Base-by-base conservation (phyloP, 2,797 vertebrate species). In the Oceanodroma leucorhoa region DNA sequence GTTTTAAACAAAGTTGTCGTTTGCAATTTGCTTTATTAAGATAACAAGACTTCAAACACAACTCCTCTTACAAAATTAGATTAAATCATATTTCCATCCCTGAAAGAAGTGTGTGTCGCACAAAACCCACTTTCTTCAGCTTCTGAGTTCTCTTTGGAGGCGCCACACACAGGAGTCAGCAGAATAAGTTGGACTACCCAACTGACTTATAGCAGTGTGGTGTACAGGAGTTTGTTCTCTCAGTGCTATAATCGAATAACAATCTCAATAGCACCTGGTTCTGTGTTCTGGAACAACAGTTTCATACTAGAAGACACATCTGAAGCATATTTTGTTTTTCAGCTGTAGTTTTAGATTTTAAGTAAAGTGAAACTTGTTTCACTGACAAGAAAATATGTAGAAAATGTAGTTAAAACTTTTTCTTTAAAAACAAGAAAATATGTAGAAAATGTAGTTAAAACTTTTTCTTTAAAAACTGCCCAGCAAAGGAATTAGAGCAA, bases 191-290 rank as follows among this genome's bases (percentile, higher is more conserved):
- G 34, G 18, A 71, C 7, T 38, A 32, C 22, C 27, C 34, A 53
- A 9, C 8, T 57, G 45, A 62, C 36, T 10, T 43, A 2, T 1
- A 58, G 17, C 6, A 61, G 24, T 1, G 1, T 5, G 5, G 1
- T 43, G 14, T 9, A 57, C 2, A 2, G 0, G 5, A 40, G 6
- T 58, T 75, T n/a, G 64, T 24, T 36, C 22, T 24, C 55, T 34
- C 34, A 58, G 34, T 58, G 14, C 55, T 58, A 24, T 58, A 58
- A 58, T 5, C 10, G n/a, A 58, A 34, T 24, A 58, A 40, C 18
- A 64, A 22, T 24, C 40, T 60, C 61, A n/a, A 12, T 4, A 60
- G 26, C 27, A 51, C 57, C 40, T 62, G 27, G 5, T 40, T 77
- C 64, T 90, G 30, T 65, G 24, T 58, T 29, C 14, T 62, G 41